A percentile compares a stretch with the other conserved stretches of the same genome.
Conservation (phyloP, 2,888 invertebrate species). For the Habroteleia sp. region DNA sequence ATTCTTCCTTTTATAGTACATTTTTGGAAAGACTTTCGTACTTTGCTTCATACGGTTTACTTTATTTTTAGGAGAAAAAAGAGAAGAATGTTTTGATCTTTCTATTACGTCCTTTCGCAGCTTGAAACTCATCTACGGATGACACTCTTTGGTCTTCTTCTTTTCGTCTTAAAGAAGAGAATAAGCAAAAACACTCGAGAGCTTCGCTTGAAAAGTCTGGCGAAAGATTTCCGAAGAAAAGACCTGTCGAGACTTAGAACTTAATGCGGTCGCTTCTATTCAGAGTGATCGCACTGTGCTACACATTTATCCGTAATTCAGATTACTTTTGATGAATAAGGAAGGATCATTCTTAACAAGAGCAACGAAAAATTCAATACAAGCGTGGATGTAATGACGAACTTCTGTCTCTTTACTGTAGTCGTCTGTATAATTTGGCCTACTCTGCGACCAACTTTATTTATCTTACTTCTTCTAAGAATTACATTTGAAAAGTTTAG, state of each 20-base stretch:
- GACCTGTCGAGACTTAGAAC: constrained; percentile 33
- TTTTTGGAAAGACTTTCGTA: constrained; percentile 31
- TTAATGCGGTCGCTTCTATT: constrained; percentile 39
- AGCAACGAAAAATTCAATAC: constrained; percentile 38
- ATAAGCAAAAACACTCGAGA: constrained; percentile 54
- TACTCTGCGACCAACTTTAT: constrained; percentile 8
- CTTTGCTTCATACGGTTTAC: constrained; percentile 40
- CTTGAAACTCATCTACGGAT: constrained; percentile 40
- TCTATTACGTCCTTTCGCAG: constrained; percentile 47
- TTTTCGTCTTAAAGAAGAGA: constrained; percentile 28
- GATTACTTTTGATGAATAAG: constrained; percentile 54
- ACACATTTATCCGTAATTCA: constrained; percentile 54
- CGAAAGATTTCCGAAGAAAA: constrained; percentile 50
- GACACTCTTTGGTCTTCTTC: constrained; percentile 43
- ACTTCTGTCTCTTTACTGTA: constrained; percentile 13
- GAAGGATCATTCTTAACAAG: constrained; percentile 31
- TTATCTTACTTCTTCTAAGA: constrained; percentile 17
- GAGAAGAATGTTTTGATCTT: constrained; percentile 48
- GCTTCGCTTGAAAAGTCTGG: constrained; percentile 42
- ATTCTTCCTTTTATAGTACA: too few species aligned
- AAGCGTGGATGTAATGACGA: constrained; percentile 14
- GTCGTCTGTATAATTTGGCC: constrained; percentile 26
- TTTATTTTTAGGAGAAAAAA: constrained; percentile 31
- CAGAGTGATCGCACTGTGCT: constrained; percentile 28
- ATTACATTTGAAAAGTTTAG: constrained; percentile 26